Percentiles rank a stretch among this genome's conserved stretches.
Evolutionary conservation across 2,113 vertebrate genomes (phyloP).

Genomic region (Bufo gargarizans): DNA sequence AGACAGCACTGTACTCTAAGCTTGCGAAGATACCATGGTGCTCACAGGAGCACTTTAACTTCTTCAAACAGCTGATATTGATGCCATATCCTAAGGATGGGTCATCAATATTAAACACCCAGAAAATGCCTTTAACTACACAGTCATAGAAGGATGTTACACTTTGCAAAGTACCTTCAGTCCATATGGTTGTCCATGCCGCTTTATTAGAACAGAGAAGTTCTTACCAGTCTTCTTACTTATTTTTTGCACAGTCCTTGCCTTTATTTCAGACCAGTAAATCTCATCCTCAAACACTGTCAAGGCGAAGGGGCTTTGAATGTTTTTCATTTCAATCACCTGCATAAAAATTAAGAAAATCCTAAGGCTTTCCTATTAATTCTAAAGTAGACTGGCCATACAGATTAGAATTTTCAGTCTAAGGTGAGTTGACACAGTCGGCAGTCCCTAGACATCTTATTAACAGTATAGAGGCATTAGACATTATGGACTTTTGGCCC

Average conservation of each 20-base stretch:
- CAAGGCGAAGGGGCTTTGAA: conserved; percentile 81
- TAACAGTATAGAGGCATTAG: too few species aligned
- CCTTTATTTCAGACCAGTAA: conserved; percentile 87
- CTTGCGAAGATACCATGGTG: too few species aligned
- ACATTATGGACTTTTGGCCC: too few species aligned
- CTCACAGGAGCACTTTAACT: too few species aligned
- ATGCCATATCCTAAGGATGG: too few species aligned
- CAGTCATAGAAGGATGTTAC: too few species aligned
- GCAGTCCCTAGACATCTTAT: too few species aligned
- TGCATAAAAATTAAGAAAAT: conserved; percentile 53
- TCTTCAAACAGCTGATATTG: too few species aligned
- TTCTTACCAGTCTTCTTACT: conserved; percentile 84
- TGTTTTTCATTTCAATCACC: conserved; percentile 81
- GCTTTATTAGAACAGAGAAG: conserved; percentile 79
- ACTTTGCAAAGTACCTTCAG: conserved; percentile 75
- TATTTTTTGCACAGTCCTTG: conserved; percentile 78
- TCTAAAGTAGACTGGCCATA: background rate
- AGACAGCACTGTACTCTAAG: too few species aligned
- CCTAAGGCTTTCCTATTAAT: background rate
- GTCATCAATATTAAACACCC: too few species aligned
- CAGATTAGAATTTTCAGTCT: background rate
- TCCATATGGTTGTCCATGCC: conserved; percentile 81
- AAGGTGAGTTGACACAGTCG: background rate
- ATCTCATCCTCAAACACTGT: conserved; percentile 82
- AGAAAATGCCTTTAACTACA: too few species aligned